phyloP scores from a whole-genome alignment of 2,797 vertebrate species.

The Morus bassanus region DNA sequence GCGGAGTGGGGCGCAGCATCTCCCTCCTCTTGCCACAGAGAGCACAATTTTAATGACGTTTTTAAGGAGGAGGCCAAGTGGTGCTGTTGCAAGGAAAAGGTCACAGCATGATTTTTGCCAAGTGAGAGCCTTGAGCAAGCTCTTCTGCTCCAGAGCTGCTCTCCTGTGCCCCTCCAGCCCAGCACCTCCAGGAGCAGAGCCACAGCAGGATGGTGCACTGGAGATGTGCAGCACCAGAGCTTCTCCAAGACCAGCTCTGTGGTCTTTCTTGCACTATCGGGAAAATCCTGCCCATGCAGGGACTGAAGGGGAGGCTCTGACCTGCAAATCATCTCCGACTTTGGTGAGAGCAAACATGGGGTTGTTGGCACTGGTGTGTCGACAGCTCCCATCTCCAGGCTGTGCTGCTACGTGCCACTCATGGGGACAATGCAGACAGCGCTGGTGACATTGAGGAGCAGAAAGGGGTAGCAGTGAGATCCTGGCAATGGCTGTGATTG shows the following conservation, averaged over 20 bases:
- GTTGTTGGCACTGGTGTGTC: background rate
- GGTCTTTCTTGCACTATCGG: background rate
- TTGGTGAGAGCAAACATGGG: background rate
- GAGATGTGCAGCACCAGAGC: background rate
- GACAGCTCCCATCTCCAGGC: background rate
- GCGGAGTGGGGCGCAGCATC: background rate
- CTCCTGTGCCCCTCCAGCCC: background rate
- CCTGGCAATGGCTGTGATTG: background rate
- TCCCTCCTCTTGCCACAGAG: background rate
- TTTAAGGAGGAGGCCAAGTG: background rate
- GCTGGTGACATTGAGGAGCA: background rate
- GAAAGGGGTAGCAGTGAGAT: background rate
- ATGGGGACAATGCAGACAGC: background rate
- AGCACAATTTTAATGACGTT: background rate
- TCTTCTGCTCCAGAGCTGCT: background rate
- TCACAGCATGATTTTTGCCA: background rate
- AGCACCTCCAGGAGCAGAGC: background rate
- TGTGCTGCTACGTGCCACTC: background rate
- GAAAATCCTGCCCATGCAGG: background rate
- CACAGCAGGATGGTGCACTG: background rate
- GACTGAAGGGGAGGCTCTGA: background rate
- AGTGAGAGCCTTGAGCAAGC: background rate
- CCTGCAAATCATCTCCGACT: background rate
- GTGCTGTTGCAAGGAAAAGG: background rate
- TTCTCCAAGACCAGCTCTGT: background rate